A percentile compares a stretch with the other conserved stretches of the same genome.
Evolutionary conservation across 2,888 invertebrate species (phyloP).

Genomic region (Drosophila buzzatii): DNA sequence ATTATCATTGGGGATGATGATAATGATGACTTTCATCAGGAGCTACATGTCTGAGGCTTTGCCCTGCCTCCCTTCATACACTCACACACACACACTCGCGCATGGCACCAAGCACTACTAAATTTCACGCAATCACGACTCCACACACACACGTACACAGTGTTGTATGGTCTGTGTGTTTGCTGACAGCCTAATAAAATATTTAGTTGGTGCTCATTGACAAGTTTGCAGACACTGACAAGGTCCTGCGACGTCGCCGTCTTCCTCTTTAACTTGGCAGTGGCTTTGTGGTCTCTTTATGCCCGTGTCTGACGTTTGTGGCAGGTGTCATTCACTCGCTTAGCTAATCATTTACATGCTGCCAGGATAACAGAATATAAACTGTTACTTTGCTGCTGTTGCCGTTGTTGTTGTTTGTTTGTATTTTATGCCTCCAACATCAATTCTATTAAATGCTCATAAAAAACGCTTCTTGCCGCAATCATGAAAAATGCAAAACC

Average conservation of each 20-base stretch:
- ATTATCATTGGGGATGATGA: slow-evolving; percentile 32
- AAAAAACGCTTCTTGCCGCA: slow-evolving; percentile 45
- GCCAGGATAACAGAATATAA: slow-evolving; percentile 15
- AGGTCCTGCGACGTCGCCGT: slow-evolving; percentile 46
- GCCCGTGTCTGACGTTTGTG: slow-evolving; percentile 52
- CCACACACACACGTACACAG: slow-evolving; percentile 33
- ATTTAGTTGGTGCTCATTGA: slow-evolving; percentile 83
- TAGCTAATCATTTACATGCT: slow-evolving; percentile 55
- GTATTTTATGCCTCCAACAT: slow-evolving; percentile 36
- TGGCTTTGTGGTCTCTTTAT: slow-evolving; percentile 66
- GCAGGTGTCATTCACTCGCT: slow-evolving; percentile 65
- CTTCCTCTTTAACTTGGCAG: slow-evolving; percentile 9
- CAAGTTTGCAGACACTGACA: slow-evolving; percentile 76
- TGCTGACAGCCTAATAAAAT: slow-evolving; percentile 82
- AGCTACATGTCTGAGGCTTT: slow-evolving; percentile 66
- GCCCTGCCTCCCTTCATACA: slow-evolving; percentile 32
- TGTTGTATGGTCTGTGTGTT: slow-evolving; percentile 24
- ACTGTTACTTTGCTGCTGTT: background rate
- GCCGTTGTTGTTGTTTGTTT: slow-evolving; percentile 2
- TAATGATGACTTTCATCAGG: slow-evolving; percentile 66
- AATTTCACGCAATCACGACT: slow-evolving; percentile 80
- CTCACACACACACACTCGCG: slow-evolving; percentile 12
- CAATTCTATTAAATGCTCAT: slow-evolving; percentile 69
- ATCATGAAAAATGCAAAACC: slow-evolving; percentile 76
- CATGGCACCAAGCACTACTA: slow-evolving; percentile 60